Conservation (phyloP, 2,113 vertebrate genomes). For the Plecturocebus donacophilus region DNA sequence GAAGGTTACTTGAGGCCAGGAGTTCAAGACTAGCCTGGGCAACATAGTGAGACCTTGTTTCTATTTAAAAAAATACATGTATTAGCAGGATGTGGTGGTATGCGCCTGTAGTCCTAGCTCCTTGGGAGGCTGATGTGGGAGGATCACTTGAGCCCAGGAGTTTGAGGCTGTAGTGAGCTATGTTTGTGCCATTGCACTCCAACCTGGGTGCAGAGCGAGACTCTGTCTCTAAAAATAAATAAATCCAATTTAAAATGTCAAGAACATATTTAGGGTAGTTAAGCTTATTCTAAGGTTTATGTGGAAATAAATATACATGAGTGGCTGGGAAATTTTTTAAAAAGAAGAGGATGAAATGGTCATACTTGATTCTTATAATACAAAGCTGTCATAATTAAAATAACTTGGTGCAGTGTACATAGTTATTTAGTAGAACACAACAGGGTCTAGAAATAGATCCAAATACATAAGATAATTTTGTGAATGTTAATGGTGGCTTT, state of each 20-base stretch:
- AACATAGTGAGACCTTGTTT: neutral
- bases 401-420: neutral
- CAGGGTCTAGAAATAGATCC: neutral
- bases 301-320: neutral
- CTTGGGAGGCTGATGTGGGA: neutral
- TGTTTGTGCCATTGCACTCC: neutral
- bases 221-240: neutral
- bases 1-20: neutral
- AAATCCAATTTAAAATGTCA: neutral
- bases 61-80: neutral
- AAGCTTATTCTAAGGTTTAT: constrained; percentile 17
- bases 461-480: neutral
- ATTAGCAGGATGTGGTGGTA: neutral
- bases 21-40: neutral
- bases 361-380: neutral
- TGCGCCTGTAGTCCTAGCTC: neutral
- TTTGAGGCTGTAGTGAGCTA: neutral
- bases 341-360: neutral
- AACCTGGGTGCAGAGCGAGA: neutral
- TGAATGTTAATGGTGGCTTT: constrained; percentile 7
- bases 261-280: neutral
- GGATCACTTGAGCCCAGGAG: neutral
- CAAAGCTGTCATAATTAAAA: neutral
- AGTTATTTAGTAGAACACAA: neutral
- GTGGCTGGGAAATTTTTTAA: neutral